A percentile compares a stretch with the other conserved stretches of the same genome.
Evolutionary conservation across 2,113 vertebrate species (phyloP).

Genomic region (Pagrus major): DNA sequence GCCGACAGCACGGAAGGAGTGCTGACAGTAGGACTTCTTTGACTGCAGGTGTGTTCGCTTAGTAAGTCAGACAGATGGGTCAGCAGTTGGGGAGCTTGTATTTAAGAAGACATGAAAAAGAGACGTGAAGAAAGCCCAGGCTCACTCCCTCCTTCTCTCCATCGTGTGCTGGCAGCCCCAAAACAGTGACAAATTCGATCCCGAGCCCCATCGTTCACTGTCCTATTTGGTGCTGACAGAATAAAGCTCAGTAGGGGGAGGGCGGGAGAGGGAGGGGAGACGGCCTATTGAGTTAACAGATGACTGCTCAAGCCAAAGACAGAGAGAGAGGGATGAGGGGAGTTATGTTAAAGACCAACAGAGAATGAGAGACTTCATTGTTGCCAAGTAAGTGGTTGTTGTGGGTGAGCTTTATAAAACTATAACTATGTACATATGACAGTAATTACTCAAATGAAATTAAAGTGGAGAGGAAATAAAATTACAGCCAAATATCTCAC

Average conservation of each 20-base stretch:
- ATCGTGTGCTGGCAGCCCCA: conserved; percentile 44
- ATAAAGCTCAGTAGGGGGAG: conserved; percentile 32
- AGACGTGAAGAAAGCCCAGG: conserved; percentile 41
- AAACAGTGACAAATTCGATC: conserved; percentile 68
- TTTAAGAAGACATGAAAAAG: conserved; percentile 63
- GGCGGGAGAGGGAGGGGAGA: conserved; percentile 15
- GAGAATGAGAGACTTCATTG: conserved; percentile 25
- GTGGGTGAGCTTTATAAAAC: background rate
- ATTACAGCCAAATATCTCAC: background rate
- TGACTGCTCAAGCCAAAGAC: conserved; percentile 46
- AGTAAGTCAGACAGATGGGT: conserved; percentile 62
- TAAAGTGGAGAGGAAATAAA: background rate
- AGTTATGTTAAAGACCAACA: conserved; percentile 10
- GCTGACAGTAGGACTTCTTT: conserved; percentile 41
- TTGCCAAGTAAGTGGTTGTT: background rate
- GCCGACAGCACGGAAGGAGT: conserved; percentile 21
- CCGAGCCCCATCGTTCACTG: conserved; percentile 62
- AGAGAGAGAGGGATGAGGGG: background rate
- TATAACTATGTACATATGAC: background rate
- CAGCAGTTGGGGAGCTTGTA: conserved; percentile 54
- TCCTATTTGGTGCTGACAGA: conserved; percentile 68
- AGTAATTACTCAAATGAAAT: background rate
- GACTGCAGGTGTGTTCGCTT: conserved; percentile 51
- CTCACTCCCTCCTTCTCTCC: conserved; percentile 7
- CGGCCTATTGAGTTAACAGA: conserved; percentile 48